Percentiles rank a stretch among this genome's conserved stretches.
phyloP scores from a whole-genome alignment of 2,888 invertebrate genomes.

The Drepanosiphum platanoidis region DNA sequence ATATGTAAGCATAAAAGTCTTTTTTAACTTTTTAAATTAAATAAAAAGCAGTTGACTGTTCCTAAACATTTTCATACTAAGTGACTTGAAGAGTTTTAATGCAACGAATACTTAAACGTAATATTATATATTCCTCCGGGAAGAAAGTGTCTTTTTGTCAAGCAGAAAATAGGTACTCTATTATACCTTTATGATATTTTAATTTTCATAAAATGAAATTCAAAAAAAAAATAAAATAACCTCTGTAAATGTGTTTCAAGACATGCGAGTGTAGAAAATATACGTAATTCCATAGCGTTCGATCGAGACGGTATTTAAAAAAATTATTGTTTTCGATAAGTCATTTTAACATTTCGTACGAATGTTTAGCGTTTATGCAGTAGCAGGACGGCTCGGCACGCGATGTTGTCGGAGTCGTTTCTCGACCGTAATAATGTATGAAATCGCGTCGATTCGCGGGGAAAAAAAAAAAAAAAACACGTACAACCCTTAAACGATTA shows the following conservation, averaged over 20 bases:
- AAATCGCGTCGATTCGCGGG: neutral
- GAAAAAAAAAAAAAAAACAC: neutral
- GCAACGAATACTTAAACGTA: neutral
- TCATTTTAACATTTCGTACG: no score
- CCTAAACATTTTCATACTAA: no score
- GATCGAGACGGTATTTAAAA: no score
- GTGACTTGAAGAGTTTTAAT: no score
- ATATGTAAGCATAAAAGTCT: neutral
- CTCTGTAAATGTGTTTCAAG: no score
- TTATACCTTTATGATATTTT: neutral
- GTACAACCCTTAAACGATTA: constrained; percentile 41
- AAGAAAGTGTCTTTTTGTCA: neutral
- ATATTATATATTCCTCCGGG: neutral
- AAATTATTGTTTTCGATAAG: no score
- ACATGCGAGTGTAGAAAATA: no score
- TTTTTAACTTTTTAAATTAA: constrained; percentile 1
- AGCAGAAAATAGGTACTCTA: neutral
- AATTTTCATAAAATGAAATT: no score
- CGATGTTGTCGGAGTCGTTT: neutral
- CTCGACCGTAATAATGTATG: neutral
- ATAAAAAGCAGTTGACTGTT: neutral
- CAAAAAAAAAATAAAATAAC: no score
- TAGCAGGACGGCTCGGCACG: no score
- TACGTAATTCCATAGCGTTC: no score
- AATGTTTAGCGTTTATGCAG: no score